Evolutionary conservation across 2,113 vertebrate genomes (phyloP).

Genomic region (Xenus cinereus): DNA sequence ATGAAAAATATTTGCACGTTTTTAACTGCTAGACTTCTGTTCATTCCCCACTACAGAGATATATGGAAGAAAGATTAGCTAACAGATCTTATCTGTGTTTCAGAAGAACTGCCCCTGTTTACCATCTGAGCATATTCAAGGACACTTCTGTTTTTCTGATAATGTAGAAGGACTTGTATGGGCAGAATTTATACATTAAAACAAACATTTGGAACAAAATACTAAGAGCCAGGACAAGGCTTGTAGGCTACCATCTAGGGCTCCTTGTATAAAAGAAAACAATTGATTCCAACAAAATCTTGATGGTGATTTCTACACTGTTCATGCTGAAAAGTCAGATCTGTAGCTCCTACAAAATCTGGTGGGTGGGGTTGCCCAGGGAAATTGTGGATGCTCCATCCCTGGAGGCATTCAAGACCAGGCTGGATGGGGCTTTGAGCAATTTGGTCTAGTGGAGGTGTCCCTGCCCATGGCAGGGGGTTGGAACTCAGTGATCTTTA

Average conservation of each 20-base stretch:
- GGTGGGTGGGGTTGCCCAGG: neutral
- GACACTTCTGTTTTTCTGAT: neutral
- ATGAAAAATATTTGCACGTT: neutral
- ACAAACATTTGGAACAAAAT: neutral
- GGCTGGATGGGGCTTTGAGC: neutral
- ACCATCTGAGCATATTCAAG: neutral
- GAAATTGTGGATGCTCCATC: neutral
- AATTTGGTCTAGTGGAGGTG: neutral
- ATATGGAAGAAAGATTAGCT: accelerated
- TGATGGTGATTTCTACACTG: neutral
- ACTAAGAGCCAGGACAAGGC: neutral
- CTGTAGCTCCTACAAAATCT: neutral
- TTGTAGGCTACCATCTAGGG: no score
- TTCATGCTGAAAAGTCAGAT: neutral
- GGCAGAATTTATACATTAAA: neutral
- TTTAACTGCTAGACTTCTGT: neutral
- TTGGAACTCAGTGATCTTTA: neutral
- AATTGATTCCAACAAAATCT: neutral
- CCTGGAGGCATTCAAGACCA: neutral
- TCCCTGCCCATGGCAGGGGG: neutral
- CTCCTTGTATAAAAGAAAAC: conserved; percentile 10
- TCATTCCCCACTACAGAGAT: neutral
- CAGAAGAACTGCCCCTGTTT: neutral
- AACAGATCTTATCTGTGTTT: neutral
- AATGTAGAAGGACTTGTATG: neutral